Evolutionary conservation across 2,888 invertebrate species (phyloP).

Genomic region (Monochamus alternatus): DNA sequence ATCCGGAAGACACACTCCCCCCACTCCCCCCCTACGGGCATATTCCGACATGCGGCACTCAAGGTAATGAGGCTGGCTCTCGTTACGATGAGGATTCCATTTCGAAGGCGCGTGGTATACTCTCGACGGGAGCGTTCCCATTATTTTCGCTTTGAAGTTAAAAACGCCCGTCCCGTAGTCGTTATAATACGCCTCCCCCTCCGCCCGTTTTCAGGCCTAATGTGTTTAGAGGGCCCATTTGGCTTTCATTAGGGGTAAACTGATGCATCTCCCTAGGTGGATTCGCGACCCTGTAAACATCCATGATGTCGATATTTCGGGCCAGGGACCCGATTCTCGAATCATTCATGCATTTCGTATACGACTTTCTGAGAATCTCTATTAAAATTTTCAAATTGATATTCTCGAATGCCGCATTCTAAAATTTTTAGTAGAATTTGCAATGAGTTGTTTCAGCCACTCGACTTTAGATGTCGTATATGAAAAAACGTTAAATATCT

Average conservation of each 20-base stretch:
- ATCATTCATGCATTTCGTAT: too few species aligned
- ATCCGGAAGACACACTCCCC: background rate
- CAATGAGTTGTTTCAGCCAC: too few species aligned
- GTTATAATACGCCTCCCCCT: background rate
- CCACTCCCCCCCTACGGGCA: background rate
- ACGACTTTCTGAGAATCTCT: too few species aligned
- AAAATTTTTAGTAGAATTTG: too few species aligned
- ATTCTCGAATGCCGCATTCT: too few species aligned
- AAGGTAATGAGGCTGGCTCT: background rate
- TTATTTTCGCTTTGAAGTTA: constrained; percentile 12
- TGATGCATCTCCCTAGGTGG: background rate
- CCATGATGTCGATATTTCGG: too few species aligned
- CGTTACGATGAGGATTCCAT: background rate
- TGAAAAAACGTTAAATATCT: too few species aligned
- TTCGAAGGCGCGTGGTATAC: background rate
- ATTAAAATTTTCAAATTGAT: too few species aligned
- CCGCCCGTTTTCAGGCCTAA: background rate
- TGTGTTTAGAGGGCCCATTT: background rate
- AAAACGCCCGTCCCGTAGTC: background rate
- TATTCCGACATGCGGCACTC: background rate
- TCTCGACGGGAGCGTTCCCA: background rate
- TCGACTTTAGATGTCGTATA: too few species aligned
- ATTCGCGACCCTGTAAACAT: background rate
- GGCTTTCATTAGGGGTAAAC: background rate
- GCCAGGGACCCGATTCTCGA: too few species aligned